These are phyloP conservation scores for Microctenopoma stevenorrisi DNA, from an alignment of 2,797 vertebrate genomes.

Conservation along the genomic window DNA sequence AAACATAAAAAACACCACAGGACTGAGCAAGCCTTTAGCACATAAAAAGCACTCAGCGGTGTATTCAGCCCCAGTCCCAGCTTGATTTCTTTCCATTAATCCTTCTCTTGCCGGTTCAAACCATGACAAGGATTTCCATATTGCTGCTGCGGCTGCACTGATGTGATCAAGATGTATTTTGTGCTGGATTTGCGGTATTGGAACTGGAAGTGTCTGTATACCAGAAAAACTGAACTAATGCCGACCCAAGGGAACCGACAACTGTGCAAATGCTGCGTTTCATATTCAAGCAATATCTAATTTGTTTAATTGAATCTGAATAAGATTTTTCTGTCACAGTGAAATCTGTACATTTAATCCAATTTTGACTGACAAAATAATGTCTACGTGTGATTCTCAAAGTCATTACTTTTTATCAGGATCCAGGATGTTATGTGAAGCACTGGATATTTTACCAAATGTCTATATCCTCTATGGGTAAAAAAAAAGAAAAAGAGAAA, in stretches of 20 bases:
- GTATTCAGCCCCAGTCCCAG: slow-evolving; percentile 29
- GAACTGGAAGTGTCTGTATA: slow-evolving; percentile 18
- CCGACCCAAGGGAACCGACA: slow-evolving; percentile 19
- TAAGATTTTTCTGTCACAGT: background rate
- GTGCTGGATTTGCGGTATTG: slow-evolving; percentile 42
- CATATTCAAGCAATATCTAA: slow-evolving; percentile 26
- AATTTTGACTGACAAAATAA: slow-evolving; percentile 34
- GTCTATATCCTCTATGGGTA: slow-evolving; percentile 12
- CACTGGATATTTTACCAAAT: slow-evolving; percentile 32
- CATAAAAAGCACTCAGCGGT: slow-evolving; percentile 28
- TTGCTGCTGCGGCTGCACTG: slow-evolving; percentile 32
- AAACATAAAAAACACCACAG: slow-evolving; percentile 18
- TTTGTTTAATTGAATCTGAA: slow-evolving; percentile 25
- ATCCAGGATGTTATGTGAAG: slow-evolving; percentile 24
- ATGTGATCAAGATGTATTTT: slow-evolving; percentile 52
- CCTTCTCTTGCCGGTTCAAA: slow-evolving; percentile 30
- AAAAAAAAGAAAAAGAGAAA: slow-evolving; percentile 47
- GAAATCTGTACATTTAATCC: slow-evolving; percentile 28
- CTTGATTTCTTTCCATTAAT: slow-evolving; percentile 46
- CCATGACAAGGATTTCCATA: slow-evolving; percentile 47
- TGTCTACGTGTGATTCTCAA: slow-evolving; percentile 34
- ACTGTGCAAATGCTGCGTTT: slow-evolving; percentile 35
- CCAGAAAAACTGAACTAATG: slow-evolving; percentile 37
- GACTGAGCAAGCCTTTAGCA: slow-evolving; percentile 19
- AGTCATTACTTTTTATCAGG: slow-evolving; percentile 16